Percentiles rank a stretch among this genome's conserved stretches.
Evolutionary conservation across 2,888 invertebrate species (phyloP).

Genomic region (Chloroclystis v-ata): DNA sequence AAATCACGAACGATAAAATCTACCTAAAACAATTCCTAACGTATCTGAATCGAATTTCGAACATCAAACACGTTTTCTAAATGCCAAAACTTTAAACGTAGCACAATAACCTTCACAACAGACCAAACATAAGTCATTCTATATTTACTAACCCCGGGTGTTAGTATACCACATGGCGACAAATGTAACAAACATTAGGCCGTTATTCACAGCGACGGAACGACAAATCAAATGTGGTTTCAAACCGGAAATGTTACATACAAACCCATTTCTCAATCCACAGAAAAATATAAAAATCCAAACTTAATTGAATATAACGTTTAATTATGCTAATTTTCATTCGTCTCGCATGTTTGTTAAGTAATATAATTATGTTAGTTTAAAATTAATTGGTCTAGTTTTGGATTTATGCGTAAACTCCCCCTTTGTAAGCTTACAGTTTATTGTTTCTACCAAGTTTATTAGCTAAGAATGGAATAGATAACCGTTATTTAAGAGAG

Average conservation of each 20-base stretch:
- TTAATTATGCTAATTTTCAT: conserved; percentile 28
- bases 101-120: background rate
- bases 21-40: too few species aligned
- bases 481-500: background rate
- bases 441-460: conserved; percentile 10
- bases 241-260: conserved; percentile 66
- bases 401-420: conserved; percentile 24
- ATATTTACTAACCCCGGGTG: conserved; percentile 44
- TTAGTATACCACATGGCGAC: conserved; percentile 59
- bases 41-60: too few species aligned
- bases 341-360: conserved; percentile 24
- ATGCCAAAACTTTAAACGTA: too few species aligned
- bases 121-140: conserved; percentile 38
- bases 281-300: conserved; percentile 31
- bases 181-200: conserved; percentile 56
- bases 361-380: conserved; percentile 24
- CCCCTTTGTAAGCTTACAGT: conserved; percentile 13
- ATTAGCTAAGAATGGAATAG: background rate
- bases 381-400: conserved; percentile 25
- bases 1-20: too few species aligned
- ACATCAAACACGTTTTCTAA: too few species aligned
- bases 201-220: conserved; percentile 64
- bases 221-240: conserved; percentile 73
- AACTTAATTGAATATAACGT: conserved; percentile 31
- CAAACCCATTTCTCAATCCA: conserved; percentile 52